Evolutionary conservation across 2,797 vertebrate genomes (phyloP).

Genomic region (Caiman crocodilus): DNA sequence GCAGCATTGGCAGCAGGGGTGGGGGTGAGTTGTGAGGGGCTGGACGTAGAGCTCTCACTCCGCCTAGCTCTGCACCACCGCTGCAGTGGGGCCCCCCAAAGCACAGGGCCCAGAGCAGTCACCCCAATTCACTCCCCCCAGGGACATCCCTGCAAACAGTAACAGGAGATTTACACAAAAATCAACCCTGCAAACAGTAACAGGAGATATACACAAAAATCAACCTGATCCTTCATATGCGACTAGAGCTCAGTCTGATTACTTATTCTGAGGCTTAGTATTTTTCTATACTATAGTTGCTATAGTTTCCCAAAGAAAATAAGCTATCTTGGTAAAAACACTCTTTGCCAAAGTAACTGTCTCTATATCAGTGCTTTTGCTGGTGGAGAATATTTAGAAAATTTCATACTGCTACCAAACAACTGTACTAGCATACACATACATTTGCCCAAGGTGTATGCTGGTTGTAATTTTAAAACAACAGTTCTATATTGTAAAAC

Average conservation of each 20-base stretch:
- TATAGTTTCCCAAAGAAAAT: no score
- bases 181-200: neutral
- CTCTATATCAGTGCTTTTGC: neutral
- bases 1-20: no score
- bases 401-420: neutral
- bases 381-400: neutral
- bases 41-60: no score
- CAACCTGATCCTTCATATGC: neutral
- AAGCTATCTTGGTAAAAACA: neutral
- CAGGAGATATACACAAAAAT: neutral
- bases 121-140: no score
- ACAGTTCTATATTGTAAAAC: rapidly evolving
- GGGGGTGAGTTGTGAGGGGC: no score
- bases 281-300: neutral
- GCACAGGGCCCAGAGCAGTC: no score
- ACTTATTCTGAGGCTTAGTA: neutral
- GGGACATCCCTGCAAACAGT: no score
- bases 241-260: neutral
- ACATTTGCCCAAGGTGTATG: neutral
- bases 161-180: neutral
- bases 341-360: neutral
- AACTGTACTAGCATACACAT: neutral
- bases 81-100: no score
- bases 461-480: neutral
- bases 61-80: no score